Evolutionary conservation across 2,113 vertebrate genomes (phyloP), one percentile per base, ranked within the genome.

Genomic region (Brachypteracias leptosomus): DNA sequence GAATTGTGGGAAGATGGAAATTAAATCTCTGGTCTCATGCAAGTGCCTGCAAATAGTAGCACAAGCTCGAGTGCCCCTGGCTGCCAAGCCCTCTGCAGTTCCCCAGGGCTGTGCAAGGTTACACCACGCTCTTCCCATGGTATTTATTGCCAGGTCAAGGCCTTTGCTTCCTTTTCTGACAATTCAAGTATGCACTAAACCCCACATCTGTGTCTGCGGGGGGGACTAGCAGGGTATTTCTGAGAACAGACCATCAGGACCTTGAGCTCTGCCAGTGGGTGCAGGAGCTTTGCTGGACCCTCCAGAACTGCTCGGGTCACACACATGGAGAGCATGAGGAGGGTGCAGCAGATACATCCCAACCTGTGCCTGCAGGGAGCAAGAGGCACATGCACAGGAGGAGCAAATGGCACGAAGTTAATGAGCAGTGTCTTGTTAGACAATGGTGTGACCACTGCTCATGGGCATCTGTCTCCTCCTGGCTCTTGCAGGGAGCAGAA

Each of bases 251-350:
- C 16, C 22, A 7, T 36, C 36, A 42, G 49, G 42, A 65, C 36
- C 68, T 46, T 0, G 2, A 76, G 52, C 68, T 5, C 16, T 17
- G 61, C 40, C 36, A 22, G 68, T 0, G 1, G 40, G 24, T 7
- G 11, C 35, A n/a, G 18, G n/a, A 38, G 33, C 59, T 0, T 0
- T 31, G 42, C 17, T 5, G 16, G 67, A 35, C 31, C 61, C 65
- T 21, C 54, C 35, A 52, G 63, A 40, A 31, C 42, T 21, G 59
- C 71, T 6, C 2, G 2, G 40, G 40, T 46, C 38, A 38, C 2
- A 7, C 2, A 36, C 16, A 2, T 3, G 17, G 62, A 20, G 49
- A 74, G 26, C 1, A 2, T 1, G 3, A 33, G 57, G 20, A 57
- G 29, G n/a, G 75, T 13, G 82, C 36, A 16, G 51, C 42, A 40